Evolutionary conservation across 2,113 vertebrate species (phyloP), one percentile per base, ranked within the genome.

Genomic region (Hippocampus mohnikei): DNA sequence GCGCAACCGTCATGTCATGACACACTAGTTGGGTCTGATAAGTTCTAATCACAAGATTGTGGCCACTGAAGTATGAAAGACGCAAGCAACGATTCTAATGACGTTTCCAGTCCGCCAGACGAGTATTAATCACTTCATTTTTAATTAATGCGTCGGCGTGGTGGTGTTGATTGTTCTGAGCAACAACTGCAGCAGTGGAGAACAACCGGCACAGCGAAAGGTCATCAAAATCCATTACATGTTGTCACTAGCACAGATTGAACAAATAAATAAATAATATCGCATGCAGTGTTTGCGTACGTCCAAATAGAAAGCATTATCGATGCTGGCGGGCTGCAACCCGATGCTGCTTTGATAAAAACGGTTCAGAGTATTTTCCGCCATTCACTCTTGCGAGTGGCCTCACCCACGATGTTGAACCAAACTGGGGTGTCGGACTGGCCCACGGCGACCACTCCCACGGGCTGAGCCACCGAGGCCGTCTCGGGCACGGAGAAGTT

Each of bases 371-470:
- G 59, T 66, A 62, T 62, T 76, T 63, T 61, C 10, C 46, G 44
- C 60, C 3, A 2, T 37, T 1, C 29, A 21, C 6, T 13, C 21
- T 44, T 18, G 5, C 52, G 20, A 2, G 59, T 40, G 37, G 52
- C 27, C 95, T 95, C 89, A 99, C 97, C 96, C 0, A 94, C 87
- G 21, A 99, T 95, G 73, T 94, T 94, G 82, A 98, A 99, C 97
- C 97, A 99, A 65, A 99, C 91, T 1, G 92, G 94, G 27, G 95
- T 94, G 83, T 89, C 94, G 0, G 93, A 93, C 71, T 95, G 95
- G 66, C 94, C 93, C 81, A 96, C 92, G 0, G 95, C 95, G 3
- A 99, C 93, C 37, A 95, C 91, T 25, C 97, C 97, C 0, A 98
- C 95, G 0, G 95, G 95, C 89, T 95, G 95, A 0, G 93, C 94